Percentiles rank a stretch among this genome's conserved stretches.
Evolutionary conservation across 2,888 invertebrate genomes (phyloP).

Genomic region (Carterocephalus palaemon): DNA sequence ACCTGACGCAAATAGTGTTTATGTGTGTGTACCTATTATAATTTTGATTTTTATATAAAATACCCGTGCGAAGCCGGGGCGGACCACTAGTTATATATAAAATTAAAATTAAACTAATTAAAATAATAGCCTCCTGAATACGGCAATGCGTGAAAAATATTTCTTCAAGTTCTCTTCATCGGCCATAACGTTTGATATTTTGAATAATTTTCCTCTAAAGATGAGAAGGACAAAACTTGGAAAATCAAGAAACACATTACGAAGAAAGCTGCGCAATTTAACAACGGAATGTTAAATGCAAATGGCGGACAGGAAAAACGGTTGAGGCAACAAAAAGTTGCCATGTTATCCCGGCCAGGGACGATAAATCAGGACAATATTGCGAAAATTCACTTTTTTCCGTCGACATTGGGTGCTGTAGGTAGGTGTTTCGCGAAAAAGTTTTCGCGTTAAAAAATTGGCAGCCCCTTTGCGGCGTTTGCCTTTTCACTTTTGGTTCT

Average conservation of each 20-base stretch:
- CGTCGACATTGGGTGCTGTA: slow-evolving; percentile 28
- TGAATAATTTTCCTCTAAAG: neutral
- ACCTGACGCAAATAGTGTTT: too few relatives aligned
- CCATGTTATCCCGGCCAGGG: slow-evolving; percentile 26
- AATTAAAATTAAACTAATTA: neutral
- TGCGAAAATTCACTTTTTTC: slow-evolving; percentile 28
- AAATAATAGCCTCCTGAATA: too few relatives aligned
- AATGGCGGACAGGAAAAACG: slow-evolving; percentile 21
- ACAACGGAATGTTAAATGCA: slow-evolving; percentile 16
- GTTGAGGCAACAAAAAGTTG: slow-evolving; percentile 29
- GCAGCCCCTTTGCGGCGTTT: slow-evolving; percentile 43
- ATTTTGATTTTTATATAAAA: too few relatives aligned
- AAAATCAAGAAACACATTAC: slow-evolving; percentile 8
- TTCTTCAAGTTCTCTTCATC: too few relatives aligned
- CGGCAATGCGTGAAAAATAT: too few relatives aligned
- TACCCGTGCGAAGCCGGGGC: too few relatives aligned
- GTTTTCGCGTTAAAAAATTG: slow-evolving; percentile 45
- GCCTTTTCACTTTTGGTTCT: slow-evolving; percentile 16
- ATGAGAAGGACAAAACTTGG: neutral
- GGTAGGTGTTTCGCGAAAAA: slow-evolving; percentile 29
- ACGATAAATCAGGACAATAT: slow-evolving; percentile 29
- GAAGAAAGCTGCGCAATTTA: slow-evolving; percentile 10
- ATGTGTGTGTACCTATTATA: too few relatives aligned
- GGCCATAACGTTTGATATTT: too few relatives aligned
- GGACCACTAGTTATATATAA: too few relatives aligned